Conservation (phyloP, 2,113 vertebrate species). For the Aegypius monachus region DNA sequence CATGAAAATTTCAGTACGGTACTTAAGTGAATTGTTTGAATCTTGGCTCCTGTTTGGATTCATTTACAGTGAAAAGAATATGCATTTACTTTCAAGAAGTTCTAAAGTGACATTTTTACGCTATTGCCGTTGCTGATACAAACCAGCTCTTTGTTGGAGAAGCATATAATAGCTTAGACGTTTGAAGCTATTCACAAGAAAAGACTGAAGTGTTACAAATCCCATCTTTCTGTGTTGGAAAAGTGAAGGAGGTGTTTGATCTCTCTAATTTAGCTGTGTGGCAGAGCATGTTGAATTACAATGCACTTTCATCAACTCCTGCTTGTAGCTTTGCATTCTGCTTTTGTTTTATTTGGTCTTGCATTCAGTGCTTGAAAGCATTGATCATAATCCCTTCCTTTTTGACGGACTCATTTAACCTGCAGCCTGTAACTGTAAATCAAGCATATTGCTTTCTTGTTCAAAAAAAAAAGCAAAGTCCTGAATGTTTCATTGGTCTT, state of each 20-base stretch:
- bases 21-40: background rate
- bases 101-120: background rate
- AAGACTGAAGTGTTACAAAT: background rate
- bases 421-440: background rate
- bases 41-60: background rate
- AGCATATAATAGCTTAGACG: background rate
- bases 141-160: background rate
- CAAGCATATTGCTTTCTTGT: background rate
- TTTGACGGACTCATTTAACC: background rate
- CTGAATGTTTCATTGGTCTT: background rate
- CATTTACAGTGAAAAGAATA: background rate
- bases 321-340: constrained; percentile 55
- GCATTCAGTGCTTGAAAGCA: background rate
- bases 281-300: constrained; percentile 61
- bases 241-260: constrained; percentile 1
- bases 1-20: background rate
- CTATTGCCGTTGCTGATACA: background rate
- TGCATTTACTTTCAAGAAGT: background rate
- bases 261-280: constrained; percentile 32
- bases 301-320: constrained; percentile 64
- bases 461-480: background rate
- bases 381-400: background rate
- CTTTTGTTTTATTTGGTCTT: background rate
- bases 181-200: background rate
- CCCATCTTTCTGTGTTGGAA: background rate